Conservation (phyloP, 2,797 vertebrate genomes). For the Hephaestus fuliginosus region DNA sequence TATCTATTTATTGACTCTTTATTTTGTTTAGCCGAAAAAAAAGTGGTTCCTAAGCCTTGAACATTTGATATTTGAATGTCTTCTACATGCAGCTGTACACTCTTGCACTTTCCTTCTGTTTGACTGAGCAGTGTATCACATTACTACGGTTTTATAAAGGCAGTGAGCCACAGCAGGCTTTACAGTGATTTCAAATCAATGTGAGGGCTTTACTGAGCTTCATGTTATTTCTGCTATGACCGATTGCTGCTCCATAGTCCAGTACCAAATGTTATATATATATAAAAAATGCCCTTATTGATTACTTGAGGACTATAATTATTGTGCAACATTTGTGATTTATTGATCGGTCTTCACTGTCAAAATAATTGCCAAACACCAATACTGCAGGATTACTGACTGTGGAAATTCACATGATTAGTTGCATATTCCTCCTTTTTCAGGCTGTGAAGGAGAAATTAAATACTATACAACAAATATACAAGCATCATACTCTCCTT, state of each 20-base stretch:
- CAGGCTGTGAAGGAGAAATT: background rate
- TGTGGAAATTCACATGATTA: background rate
- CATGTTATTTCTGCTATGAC: slow-evolving; percentile 17
- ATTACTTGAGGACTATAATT: background rate
- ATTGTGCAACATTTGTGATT: background rate
- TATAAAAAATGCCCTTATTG: background rate
- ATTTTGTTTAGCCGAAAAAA: background rate
- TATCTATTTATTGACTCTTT: background rate
- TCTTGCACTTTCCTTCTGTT: slow-evolving; percentile 5
- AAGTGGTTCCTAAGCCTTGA: background rate
- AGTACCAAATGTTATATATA: background rate
- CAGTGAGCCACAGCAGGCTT: slow-evolving; percentile 41
- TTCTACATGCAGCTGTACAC: background rate
- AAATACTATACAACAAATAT: background rate
- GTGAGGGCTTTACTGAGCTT: slow-evolving; percentile 31
- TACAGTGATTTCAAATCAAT: slow-evolving; percentile 56
- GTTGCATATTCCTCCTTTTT: background rate
- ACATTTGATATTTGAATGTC: background rate
- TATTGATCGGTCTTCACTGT: background rate
- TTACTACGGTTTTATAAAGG: slow-evolving; percentile 41
- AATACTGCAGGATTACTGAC: background rate
- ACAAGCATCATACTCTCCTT: background rate
- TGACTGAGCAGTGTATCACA: slow-evolving; percentile 36
- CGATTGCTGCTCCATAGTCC: slow-evolving; percentile 2
- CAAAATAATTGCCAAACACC: background rate